Base-by-base conservation (phyloP, 1,140 invertebrate species). In the Brachionus angularis region DNA sequence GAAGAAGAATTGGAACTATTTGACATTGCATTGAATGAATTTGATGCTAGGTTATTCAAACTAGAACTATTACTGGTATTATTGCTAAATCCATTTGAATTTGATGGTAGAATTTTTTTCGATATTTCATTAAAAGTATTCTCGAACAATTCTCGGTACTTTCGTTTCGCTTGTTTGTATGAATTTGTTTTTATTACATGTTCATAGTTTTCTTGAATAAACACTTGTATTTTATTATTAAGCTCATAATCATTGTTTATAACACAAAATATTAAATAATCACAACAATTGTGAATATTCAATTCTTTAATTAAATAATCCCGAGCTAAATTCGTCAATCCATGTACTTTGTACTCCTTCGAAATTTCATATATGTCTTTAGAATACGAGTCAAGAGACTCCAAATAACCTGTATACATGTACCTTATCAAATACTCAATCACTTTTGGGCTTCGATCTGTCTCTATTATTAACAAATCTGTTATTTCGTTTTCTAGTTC, bases 331-430 rank as follows among this genome's bases (percentile, higher is more conserved):
- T 67, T 67, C 21, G 62, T 67, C 42, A 67, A 23, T 29, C 62
- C 62, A 27, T 67, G 62, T 33, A 67, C 62, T 67, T 67, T 67
- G 21, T 67, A 67, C 62, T 67, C 62, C 29, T 67, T 67, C 16
- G 62, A 67, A 33, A 67, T 29, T 47, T 67, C 62, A 33, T 67
- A 67, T 16, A 67, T 67, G 31, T 67, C 62, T 23, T 67, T 67
- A 33, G 62, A 39, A 14, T 33, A 67, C 25, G 62, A 67, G 42
- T 67, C 62, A n/a, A 67, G 3, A 18, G 8, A 27, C 3, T 67
- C 62, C 18, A 67, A 50, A 31, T 67, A 67, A 27, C 62, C 62
- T 8, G 62, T 50, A 42, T 67, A 67, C 62, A 67, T 67, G 42
- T 67, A 67, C 7, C 18, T 31, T 5, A 67, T 67, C 33, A 67